phyloP scores from a whole-genome alignment of 2,888 invertebrate genomes.

The Cotesia congregata region DNA sequence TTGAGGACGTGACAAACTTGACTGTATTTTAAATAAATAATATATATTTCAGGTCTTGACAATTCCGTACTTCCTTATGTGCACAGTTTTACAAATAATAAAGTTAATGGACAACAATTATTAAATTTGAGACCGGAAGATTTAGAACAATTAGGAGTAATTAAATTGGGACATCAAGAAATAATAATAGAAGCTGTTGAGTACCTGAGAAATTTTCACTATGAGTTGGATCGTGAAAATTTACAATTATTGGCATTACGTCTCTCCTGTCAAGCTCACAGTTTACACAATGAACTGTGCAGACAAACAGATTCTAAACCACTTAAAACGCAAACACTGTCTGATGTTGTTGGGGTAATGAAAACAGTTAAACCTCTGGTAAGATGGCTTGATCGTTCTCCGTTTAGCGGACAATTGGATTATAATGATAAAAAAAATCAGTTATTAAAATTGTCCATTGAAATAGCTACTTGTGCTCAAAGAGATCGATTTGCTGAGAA shows the following conservation, averaged over 20 bases:
- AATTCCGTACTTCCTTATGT: slow-evolving; percentile 85
- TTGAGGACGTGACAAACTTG: slow-evolving; percentile 48
- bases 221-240: slow-evolving; percentile 92
- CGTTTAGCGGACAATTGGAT: slow-evolving; percentile 77
- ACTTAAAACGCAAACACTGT: slow-evolving; percentile 84
- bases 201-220: slow-evolving; percentile 90
- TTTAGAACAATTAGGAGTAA: slow-evolving; percentile 87
- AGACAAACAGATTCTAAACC: slow-evolving; percentile 74
- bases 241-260: slow-evolving; percentile 89
- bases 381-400: slow-evolving; percentile 88
- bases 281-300: slow-evolving; percentile 80
- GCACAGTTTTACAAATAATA: slow-evolving; percentile 84
- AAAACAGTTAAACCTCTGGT: slow-evolving; percentile 88
- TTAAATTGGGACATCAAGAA: slow-evolving; percentile 93
- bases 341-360: slow-evolving; percentile 88
- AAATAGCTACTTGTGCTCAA: slow-evolving; percentile 92
- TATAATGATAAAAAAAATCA: slow-evolving; percentile 81
- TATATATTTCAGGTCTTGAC: slow-evolving; percentile 78
- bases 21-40: slow-evolving; percentile 1
- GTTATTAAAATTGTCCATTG: slow-evolving; percentile 83
- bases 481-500: slow-evolving; percentile 90
- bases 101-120: slow-evolving; percentile 86
- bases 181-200: slow-evolving; percentile 93
- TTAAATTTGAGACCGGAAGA: slow-evolving; percentile 90
- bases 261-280: slow-evolving; percentile 86